Base-by-base conservation (phyloP, 2,888 invertebrate species). In the Heliothis peltigera region DNA sequence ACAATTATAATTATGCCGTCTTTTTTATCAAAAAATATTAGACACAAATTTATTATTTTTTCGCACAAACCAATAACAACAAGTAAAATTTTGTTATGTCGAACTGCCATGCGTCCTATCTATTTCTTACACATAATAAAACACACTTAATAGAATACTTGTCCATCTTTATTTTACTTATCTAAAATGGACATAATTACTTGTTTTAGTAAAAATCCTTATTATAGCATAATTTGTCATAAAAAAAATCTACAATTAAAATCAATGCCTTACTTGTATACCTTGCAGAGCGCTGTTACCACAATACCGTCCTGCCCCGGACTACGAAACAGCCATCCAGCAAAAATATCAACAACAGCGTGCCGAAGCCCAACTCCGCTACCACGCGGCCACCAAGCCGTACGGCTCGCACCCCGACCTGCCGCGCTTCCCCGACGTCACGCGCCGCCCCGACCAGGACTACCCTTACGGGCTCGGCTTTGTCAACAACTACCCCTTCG, bases 271-370 rank as follows among this genome's bases (percentile, higher is more conserved):
- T 19, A 43, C 17, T 0, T 15, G 0, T 0, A 46, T 4, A 7
- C 0, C 5, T 42, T 91, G 94, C 79, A 96, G 98, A 82, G 97
- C 97, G 17, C 95, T 98, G 73, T 89, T 98, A n/a, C 98, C 98
- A 0, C 97, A 97, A 0, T 98, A 98, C 89, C 96, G 99, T 2
- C 98, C 98, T 0, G 98, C 98, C 1, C 99, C 99, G 0, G 99
- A 99, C 92, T 99, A 99, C 90, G 98, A 99, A 87, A 98, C 98
- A 0, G 98, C 99, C 15, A 96, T 99, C 68, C 98, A 98, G 87
- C 97, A 98, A 83, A 98, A 98, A 87, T 97, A 97, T 90, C 95
- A 96, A 52, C 96, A 95, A 43, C 92, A 92, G 42, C 70, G 92
- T 8, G 82, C 92, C 0, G 92, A 94, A 49, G 91, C 92, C 0